Evolutionary conservation across 1,140 invertebrate genomes (phyloP).

Genomic region (Ericerus pela): DNA sequence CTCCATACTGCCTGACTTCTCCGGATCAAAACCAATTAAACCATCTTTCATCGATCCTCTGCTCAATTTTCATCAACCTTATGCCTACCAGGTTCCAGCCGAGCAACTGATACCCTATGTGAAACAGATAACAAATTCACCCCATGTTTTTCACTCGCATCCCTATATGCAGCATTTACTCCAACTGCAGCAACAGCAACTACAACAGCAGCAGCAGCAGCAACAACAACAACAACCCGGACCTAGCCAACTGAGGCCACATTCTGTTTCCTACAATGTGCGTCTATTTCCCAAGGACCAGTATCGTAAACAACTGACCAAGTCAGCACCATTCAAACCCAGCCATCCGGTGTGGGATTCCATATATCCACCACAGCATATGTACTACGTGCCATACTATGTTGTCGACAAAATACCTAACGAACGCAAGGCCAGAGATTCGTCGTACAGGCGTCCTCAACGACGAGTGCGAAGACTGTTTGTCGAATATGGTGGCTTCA

Average conservation of each 20-base stretch:
- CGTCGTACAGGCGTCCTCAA: not conserved
- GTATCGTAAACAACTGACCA: too few species aligned
- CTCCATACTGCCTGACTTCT: too few species aligned
- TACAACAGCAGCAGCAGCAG: not conserved
- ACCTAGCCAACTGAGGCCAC: too few species aligned
- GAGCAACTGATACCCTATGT: too few species aligned
- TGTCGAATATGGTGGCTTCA: constrained; percentile 60
- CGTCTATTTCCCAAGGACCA: too few species aligned
- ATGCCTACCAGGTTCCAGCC: too few species aligned
- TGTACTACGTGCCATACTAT: constrained; percentile 21
- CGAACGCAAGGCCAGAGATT: constrained; percentile 18
- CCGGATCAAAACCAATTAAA: too few species aligned
- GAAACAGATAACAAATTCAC: too few species aligned
- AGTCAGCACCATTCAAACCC: constrained; percentile 31
- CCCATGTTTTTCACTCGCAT: too few species aligned
- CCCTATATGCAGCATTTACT: not conserved
- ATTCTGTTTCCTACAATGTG: too few species aligned
- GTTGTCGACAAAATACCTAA: constrained; percentile 16
- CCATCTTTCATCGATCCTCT: too few species aligned
- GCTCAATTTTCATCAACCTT: too few species aligned
- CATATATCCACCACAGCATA: constrained; percentile 24
- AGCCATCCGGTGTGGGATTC: constrained; percentile 32
- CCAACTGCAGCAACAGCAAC: not conserved
- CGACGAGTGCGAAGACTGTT: constrained; percentile 31
- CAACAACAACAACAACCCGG: not conserved